Conservation (phyloP, 2,797 vertebrate genomes). For the Etheostoma nigrum region DNA sequence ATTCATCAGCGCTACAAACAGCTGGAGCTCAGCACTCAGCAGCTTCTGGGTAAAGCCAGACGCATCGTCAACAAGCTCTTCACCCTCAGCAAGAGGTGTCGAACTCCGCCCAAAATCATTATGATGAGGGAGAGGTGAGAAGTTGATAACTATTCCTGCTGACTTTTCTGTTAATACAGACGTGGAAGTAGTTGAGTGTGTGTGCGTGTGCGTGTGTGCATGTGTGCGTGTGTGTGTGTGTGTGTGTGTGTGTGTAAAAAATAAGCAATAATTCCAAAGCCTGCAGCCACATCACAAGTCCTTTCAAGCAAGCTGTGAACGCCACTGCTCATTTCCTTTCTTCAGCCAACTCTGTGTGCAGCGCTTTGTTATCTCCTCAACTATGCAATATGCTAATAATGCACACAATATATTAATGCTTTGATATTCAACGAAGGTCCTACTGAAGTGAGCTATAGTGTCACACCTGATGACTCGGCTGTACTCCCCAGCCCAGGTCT, state of each 20-base stretch:
- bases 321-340: slow-evolving; percentile 58
- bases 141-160: slow-evolving; percentile 47
- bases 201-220: slow-evolving; percentile 4
- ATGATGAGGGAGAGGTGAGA: slow-evolving; percentile 95
- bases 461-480: slow-evolving; percentile 78
- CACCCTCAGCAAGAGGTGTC: slow-evolving; percentile 95
- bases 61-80: slow-evolving; percentile 94
- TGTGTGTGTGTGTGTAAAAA: slow-evolving; percentile 7
- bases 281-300: slow-evolving; percentile 50
- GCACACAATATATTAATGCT: slow-evolving; percentile 55
- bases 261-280: slow-evolving; percentile 40
- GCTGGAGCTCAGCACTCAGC: slow-evolving; percentile 90
- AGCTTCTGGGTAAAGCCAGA: slow-evolving; percentile 92
- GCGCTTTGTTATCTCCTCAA: slow-evolving; percentile 67
- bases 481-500: slow-evolving; percentile 62
- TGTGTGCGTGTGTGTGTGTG: slow-evolving; percentile 7
- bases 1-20: slow-evolving; percentile 93
- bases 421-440: slow-evolving; percentile 68
- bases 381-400: slow-evolving; percentile 75
- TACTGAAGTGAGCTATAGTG: slow-evolving; percentile 60
- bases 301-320: slow-evolving; percentile 57
- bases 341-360: slow-evolving; percentile 21
- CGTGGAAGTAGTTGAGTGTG: neutral
- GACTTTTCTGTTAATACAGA: slow-evolving; percentile 47
- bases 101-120: slow-evolving; percentile 91